A percentile compares a stretch with the other conserved stretches of the same genome.
Evolutionary conservation across 2,113 vertebrate species (phyloP).

Genomic region (Patagioenas fasciata): DNA sequence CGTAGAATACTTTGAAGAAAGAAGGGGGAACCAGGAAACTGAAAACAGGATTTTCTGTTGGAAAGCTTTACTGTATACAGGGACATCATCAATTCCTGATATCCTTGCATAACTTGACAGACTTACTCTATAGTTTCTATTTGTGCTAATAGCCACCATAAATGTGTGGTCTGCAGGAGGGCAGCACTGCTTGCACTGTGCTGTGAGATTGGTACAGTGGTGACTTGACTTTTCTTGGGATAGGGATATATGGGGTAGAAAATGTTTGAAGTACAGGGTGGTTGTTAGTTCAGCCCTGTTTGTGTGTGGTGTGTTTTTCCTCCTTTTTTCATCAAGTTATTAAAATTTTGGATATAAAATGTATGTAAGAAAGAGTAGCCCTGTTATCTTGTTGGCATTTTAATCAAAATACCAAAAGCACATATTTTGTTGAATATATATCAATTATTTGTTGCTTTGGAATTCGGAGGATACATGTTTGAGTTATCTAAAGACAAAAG

Average conservation of each 20-base stretch:
- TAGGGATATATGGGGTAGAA: background rate
- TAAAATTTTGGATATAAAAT: background rate
- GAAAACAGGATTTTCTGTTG: background rate
- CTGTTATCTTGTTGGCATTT: background rate
- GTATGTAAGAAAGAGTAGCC: background rate
- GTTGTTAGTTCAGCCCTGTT: background rate
- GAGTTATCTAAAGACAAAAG: background rate
- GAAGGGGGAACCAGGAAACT: background rate
- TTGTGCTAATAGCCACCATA: background rate
- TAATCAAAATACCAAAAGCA: background rate
- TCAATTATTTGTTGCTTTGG: background rate
- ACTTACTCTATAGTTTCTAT: background rate
- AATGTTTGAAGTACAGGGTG: background rate
- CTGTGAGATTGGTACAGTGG: background rate
- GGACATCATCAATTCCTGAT: background rate
- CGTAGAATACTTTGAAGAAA: background rate
- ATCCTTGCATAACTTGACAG: background rate
- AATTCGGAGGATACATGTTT: background rate
- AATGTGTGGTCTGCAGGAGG: background rate
- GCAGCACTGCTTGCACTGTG: accelerated
- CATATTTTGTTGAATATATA: background rate
- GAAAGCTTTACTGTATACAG: background rate
- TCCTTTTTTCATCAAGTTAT: accelerated
- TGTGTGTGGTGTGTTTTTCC: too few relatives aligned
- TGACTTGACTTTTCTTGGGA: background rate